Evolutionary conservation across 1,140 invertebrate species (phyloP).

Genomic region (Epicauta chinensis): DNA sequence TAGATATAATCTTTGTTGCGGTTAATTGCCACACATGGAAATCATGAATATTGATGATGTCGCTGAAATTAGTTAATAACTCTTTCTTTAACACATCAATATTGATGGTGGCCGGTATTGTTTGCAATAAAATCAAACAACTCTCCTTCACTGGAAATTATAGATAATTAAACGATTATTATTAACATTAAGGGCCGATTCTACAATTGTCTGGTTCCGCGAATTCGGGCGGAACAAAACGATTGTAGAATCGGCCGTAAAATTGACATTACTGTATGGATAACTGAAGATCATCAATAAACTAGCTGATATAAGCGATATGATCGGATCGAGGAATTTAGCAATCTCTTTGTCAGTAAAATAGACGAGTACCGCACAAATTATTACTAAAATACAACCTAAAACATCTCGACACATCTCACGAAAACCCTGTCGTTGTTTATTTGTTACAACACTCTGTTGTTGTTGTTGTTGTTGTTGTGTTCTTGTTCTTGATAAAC

Average conservation of each 20-base stretch:
- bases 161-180: too few relatives aligned
- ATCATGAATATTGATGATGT: constrained; percentile 73
- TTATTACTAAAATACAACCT: constrained; percentile 61
- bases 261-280: constrained; percentile 63
- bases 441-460: constrained; percentile 30
- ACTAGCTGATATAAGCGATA: constrained; percentile 61
- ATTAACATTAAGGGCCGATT: too few relatives aligned
- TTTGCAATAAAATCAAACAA: constrained; percentile 70
- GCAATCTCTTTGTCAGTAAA: constrained; percentile 53
- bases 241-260: too few relatives aligned
- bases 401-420: constrained; percentile 59
- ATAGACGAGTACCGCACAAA: constrained; percentile 58
- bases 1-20: constrained; percentile 61
- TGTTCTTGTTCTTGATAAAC: constrained; percentile 43
- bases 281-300: constrained; percentile 59
- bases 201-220: too few relatives aligned
- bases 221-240: too few relatives aligned
- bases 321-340: constrained; percentile 65
- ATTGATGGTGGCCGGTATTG: constrained; percentile 73
- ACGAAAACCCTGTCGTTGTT: constrained; percentile 44
- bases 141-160: constrained; percentile 66
- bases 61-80: constrained; percentile 64
- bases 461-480: constrained; percentile 39
- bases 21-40: constrained; percentile 77
- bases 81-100: constrained; percentile 59